Conservation (phyloP, 2,888 invertebrate species). For the Apotomis betuletana region DNA sequence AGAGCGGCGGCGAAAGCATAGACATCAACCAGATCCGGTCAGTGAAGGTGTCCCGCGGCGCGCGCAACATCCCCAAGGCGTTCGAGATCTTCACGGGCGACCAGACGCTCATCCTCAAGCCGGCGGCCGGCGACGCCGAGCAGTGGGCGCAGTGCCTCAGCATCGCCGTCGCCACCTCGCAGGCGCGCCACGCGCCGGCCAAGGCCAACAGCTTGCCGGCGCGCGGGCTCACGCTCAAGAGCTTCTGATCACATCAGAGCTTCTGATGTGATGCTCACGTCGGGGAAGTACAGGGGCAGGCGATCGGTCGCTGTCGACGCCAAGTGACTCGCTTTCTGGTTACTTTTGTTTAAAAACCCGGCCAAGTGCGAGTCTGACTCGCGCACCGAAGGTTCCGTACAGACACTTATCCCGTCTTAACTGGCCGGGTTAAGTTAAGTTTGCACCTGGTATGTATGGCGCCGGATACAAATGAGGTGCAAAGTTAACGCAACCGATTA, state of each 20-base stretch:
- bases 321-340: too few species aligned
- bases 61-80: conserved; percentile 96
- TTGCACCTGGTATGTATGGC: too few species aligned
- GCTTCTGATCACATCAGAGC: conserved; percentile 58
- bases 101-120: conserved; percentile 95
- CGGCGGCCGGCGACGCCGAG: conserved; percentile 96
- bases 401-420: too few species aligned
- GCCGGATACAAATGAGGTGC: too few species aligned
- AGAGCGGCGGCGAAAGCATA: conserved; percentile 94
- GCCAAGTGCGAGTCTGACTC: too few species aligned
- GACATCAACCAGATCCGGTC: conserved; percentile 97
- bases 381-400: too few species aligned
- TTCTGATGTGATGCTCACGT: neutral
- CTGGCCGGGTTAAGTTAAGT: too few species aligned
- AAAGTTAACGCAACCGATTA: too few species aligned
- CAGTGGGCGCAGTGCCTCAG: conserved; percentile 98
- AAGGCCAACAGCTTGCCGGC: conserved; percentile 81
- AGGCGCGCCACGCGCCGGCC: conserved; percentile 84
- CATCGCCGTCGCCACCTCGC: conserved; percentile 95
- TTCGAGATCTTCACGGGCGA: conserved; percentile 98
- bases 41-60: conserved; percentile 96
- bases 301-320: too few species aligned
- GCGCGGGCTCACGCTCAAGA: conserved; percentile 76
- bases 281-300: too few species aligned
- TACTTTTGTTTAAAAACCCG: too few species aligned